Conservation (phyloP, 2,797 vertebrate genomes). For the Furcifer pardalis region DNA sequence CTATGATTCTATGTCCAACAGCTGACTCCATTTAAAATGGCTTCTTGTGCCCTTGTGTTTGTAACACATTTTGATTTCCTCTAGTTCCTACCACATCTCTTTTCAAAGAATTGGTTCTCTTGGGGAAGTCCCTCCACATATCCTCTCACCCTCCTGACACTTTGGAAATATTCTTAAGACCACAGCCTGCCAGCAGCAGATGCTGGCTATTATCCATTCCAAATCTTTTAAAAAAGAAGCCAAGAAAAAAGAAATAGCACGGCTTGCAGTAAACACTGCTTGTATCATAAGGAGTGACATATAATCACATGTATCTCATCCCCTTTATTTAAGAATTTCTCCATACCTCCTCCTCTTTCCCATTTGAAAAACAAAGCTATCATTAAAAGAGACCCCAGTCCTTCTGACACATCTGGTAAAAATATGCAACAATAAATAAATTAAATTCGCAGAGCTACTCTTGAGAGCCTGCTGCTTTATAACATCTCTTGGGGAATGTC, state of each 20-base stretch:
- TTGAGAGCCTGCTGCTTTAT: constrained; percentile 33
- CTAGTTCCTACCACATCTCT: constrained; percentile 22
- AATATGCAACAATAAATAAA: constrained; percentile 46
- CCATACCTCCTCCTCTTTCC: constrained; percentile 43
- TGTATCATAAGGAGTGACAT: constrained; percentile 57
- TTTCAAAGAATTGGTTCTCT: constrained; percentile 39
- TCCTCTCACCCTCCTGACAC: constrained; percentile 8
- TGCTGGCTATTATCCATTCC: constrained; percentile 25
- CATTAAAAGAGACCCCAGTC: constrained; percentile 34
- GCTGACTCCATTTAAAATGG: background rate
- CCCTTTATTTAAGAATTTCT: constrained; percentile 53
- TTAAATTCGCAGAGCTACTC: constrained; percentile 32
- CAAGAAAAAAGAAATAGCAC: constrained; percentile 34
- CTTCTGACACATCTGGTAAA: constrained; percentile 38
- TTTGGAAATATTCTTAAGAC: constrained; percentile 40
- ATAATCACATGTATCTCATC: constrained; percentile 47
- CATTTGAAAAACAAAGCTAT: constrained; percentile 37
- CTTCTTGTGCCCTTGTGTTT: too few relatives aligned
- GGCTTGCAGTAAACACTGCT: constrained; percentile 59
- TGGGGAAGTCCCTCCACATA: background rate
- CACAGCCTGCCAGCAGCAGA: constrained; percentile 42
- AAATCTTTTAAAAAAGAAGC: constrained; percentile 33
- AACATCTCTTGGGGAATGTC: constrained; percentile 46
- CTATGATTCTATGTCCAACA: too few relatives aligned
- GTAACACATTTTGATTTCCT: constrained; percentile 5